Conservation (phyloP, 2,113 vertebrate species). For the Ciconia boyciana region DNA sequence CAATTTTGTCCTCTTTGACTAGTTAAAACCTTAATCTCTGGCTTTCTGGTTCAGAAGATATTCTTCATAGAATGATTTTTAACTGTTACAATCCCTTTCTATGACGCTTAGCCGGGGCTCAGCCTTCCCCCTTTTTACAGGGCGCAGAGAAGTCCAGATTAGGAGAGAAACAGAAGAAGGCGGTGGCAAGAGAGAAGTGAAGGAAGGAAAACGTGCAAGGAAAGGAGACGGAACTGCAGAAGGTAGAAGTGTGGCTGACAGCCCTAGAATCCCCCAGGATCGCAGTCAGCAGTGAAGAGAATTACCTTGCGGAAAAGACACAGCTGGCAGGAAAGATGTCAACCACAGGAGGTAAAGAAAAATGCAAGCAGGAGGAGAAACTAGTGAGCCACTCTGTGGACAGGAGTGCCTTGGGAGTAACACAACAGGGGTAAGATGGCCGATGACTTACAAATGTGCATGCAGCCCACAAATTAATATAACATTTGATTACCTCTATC, state of each 20-base stretch:
- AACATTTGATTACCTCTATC: constrained; percentile 27
- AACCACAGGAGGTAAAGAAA: constrained; percentile 37
- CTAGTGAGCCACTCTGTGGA: not conserved
- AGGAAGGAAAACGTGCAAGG: not conserved
- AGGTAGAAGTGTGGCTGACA: constrained; percentile 50
- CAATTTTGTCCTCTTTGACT: constrained; percentile 11
- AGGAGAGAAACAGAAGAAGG: not conserved
- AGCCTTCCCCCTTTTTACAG: not conserved
- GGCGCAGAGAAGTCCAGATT: not conserved
- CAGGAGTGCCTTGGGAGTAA: constrained; percentile 17
- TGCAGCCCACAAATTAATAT: not conserved
- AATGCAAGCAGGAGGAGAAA: constrained; percentile 41
- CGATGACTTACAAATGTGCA: not conserved
- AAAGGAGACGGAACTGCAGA: constrained; percentile 13
- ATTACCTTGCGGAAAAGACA: constrained; percentile 30
- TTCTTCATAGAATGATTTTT: not conserved
- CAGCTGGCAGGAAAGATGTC: constrained; percentile 58
- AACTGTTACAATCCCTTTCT: not conserved
- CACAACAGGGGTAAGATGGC: not conserved
- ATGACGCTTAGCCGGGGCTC: not conserved
- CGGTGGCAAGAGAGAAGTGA: not conserved
- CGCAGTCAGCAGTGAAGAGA: constrained; percentile 54
- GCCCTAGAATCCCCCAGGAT: constrained; percentile 46
- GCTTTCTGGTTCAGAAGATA: not conserved
- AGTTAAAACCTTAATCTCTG: constrained; percentile 11